These are phyloP conservation scores for Clarias laeviceps DNA, from an alignment of 2,797 vertebrate species.

Conservation along the genomic window DNA sequence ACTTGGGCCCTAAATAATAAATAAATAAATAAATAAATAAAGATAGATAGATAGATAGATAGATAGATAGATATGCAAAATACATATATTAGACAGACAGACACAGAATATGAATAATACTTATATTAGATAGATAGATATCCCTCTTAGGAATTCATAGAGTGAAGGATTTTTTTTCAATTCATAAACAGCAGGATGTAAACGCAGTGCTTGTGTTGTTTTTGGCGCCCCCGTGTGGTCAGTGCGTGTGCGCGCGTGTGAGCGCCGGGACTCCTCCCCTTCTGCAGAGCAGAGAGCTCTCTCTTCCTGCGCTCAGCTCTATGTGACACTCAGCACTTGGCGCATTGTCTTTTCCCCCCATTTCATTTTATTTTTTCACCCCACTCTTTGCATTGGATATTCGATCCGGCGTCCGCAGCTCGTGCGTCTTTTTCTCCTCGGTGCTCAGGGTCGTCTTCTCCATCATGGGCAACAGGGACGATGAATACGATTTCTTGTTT, in stretches of 20 bases:
- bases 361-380: slow-evolving; percentile 51
- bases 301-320: slow-evolving; percentile 73
- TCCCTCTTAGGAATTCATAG: no score
- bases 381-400: slow-evolving; percentile 19
- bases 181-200: neutral
- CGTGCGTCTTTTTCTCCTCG: slow-evolving; percentile 22
- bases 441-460: slow-evolving; percentile 65
- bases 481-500: slow-evolving; percentile 86
- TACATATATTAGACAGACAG: no score
- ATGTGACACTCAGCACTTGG: slow-evolving; percentile 75
- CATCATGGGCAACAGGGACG: slow-evolving; percentile 84
- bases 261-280: slow-evolving; percentile 74
- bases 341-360: slow-evolving; percentile 67
- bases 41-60: neutral
- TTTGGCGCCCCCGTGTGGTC: slow-evolving; percentile 51
- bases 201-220: no score
- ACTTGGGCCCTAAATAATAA: no score
- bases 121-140: neutral
- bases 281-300: slow-evolving; percentile 74
- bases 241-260: neutral
- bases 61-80: neutral
- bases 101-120: no score
- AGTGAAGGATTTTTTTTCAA: neutral
- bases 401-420: slow-evolving; percentile 13
- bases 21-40: no score